Evolutionary conservation across 2,113 vertebrate species (phyloP).

Genomic region (zebrafish (Danio rerio)): DNA sequence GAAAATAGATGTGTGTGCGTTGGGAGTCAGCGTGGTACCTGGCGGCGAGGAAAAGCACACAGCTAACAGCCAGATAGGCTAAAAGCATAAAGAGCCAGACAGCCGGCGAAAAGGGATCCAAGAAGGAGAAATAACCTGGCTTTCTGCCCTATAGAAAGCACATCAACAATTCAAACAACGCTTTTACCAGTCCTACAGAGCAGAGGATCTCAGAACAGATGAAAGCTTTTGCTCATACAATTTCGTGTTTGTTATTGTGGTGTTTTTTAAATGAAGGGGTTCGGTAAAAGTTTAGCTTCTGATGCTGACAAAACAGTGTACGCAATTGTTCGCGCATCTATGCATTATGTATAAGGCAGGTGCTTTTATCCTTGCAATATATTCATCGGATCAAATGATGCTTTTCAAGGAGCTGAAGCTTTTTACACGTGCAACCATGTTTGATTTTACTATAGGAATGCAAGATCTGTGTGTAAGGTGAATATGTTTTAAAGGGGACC

Average conservation of each 20-base stretch:
- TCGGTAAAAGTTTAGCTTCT: slow-evolving; percentile 25
- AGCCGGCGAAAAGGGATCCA: slow-evolving; percentile 91
- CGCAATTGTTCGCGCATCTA: background rate
- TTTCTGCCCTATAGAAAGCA: slow-evolving; percentile 82
- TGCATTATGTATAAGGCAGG: slow-evolving; percentile 18
- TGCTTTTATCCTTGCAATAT: background rate
- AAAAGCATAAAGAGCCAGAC: slow-evolving; percentile 95
- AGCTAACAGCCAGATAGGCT: slow-evolving; percentile 91
- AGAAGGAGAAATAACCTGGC: slow-evolving; percentile 92
- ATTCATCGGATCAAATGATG: background rate
- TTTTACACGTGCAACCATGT: background rate
- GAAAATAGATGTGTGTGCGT: slow-evolving; percentile 23
- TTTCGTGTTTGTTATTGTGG: slow-evolving; percentile 1
- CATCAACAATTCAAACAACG: slow-evolving; percentile 38
- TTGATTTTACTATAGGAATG: background rate
- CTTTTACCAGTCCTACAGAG: background rate
- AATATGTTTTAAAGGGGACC: no score
- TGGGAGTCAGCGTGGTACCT: slow-evolving; percentile 75
- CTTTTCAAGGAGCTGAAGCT: background rate
- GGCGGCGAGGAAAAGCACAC: slow-evolving; percentile 89
- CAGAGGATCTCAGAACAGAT: background rate
- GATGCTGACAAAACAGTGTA: background rate
- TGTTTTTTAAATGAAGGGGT: background rate
- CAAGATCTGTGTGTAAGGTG: no score
- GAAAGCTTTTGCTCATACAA: slow-evolving; percentile 20